Evolutionary conservation across 2,888 invertebrate species (phyloP).

Genomic region (Plebejus melissa): DNA sequence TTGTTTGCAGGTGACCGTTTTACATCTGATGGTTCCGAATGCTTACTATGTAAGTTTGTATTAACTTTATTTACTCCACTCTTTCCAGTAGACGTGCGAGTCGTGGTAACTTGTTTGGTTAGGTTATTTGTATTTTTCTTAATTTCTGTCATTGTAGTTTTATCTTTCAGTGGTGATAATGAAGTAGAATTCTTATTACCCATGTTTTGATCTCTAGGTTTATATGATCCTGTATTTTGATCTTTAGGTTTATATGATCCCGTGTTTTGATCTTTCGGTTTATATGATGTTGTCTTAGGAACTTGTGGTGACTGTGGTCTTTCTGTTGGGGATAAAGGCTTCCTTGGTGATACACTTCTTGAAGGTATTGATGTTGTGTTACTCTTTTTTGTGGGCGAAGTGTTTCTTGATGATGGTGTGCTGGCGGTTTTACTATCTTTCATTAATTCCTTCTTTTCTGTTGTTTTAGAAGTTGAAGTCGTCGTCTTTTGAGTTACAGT

Average conservation of each 20-base stretch:
- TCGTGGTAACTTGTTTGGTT: constrained; percentile 51
- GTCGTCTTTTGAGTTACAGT: not conserved
- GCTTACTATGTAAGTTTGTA: constrained; percentile 43
- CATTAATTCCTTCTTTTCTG: constrained; percentile 7
- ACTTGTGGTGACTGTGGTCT: constrained; percentile 62
- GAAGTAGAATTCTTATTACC: constrained; percentile 55
- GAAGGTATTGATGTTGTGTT: constrained; percentile 46
- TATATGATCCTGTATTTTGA: constrained; percentile 46
- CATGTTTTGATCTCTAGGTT: constrained; percentile 51
- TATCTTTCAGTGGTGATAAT: constrained; percentile 56
- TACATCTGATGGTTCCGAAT: constrained; percentile 50
- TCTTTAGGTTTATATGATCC: constrained; percentile 56
- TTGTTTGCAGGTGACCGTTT: constrained; percentile 57
- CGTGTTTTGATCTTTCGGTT: constrained; percentile 52
- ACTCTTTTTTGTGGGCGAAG: constrained; percentile 60
- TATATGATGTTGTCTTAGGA: constrained; percentile 53
- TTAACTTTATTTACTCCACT: constrained; percentile 44
- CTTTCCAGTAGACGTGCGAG: constrained; percentile 48
- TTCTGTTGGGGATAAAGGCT: constrained; percentile 50
- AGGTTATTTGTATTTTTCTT: constrained; percentile 49
- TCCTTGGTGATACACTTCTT: constrained; percentile 64
- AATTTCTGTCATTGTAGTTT: constrained; percentile 46
- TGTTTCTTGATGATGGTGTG: constrained; percentile 55
- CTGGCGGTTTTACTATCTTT: constrained; percentile 45
- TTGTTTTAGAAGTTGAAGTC: not conserved